phyloP scores from a whole-genome alignment of 37 sponge, comb jelly and placozoan species.

The Geodia barretti region DNA sequence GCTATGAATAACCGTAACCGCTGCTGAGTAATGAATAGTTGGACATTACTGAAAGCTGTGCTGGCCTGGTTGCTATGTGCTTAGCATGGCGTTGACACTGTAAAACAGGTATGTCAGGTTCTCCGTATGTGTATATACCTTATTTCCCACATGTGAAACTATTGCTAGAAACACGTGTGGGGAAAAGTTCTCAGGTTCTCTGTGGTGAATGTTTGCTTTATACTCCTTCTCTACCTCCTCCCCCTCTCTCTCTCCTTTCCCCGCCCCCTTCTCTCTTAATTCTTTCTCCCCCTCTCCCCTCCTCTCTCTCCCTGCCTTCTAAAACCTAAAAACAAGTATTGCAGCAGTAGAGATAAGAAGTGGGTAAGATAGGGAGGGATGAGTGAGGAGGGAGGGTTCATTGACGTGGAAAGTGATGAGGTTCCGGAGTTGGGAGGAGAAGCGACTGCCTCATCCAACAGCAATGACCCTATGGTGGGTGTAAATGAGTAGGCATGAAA shows the following conservation, averaged over 20 bases:
- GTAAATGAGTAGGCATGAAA: not conserved
- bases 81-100: too few relatives aligned
- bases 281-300: not conserved
- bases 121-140: too few relatives aligned
- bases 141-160: too few relatives aligned
- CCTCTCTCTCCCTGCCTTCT: not conserved
- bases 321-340: not conserved
- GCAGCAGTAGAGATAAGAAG: not conserved
- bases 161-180: too few relatives aligned
- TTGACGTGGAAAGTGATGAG: slow-evolving; percentile 69
- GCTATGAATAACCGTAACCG: not conserved
- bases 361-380: slow-evolving; percentile 2
- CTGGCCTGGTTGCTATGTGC: not conserved
- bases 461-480: not conserved
- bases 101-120: too few relatives aligned
- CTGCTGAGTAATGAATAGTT: not conserved
- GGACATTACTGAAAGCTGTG: not conserved
- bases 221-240: not conserved
- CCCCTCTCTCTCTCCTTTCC: not conserved
- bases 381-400: slow-evolving; percentile 62
- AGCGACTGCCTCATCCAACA: slow-evolving; percentile 21
- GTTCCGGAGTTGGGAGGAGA: slow-evolving; percentile 56
- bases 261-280: not conserved
- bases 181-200: too few relatives aligned
- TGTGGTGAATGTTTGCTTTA: not conserved